A percentile compares a stretch with the other conserved stretches of the same genome.
phyloP scores from a whole-genome alignment of 2,797 vertebrate genomes.

The Cephalopachus bancanus region DNA sequence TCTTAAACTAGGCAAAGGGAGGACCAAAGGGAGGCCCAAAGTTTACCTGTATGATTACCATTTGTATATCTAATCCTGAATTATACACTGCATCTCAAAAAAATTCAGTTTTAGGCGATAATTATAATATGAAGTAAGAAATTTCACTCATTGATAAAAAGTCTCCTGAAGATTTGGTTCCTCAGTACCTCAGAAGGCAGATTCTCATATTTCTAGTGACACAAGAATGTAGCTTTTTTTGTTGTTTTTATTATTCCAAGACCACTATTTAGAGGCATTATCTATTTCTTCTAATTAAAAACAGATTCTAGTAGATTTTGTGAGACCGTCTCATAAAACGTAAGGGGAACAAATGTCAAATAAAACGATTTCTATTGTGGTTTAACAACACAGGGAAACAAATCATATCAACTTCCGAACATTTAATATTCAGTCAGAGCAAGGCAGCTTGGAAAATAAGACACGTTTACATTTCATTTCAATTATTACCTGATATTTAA shows the following conservation, averaged over 20 bases:
- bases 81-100: background rate
- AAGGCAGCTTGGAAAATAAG: background rate
- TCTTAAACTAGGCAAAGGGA: too few species aligned
- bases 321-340: constrained; percentile 23
- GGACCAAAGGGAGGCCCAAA: too few species aligned
- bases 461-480: background rate
- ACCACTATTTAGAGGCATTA: constrained; percentile 40
- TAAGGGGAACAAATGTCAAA: constrained; percentile 26
- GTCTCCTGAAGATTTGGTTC: background rate
- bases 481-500: background rate
- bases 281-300: background rate
- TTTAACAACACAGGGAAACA: background rate
- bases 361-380: constrained; percentile 1
- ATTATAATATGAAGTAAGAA: background rate
- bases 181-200: background rate
- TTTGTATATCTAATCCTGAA: too few species aligned
- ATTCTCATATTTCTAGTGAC: background rate
- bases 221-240: background rate
- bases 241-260: background rate
- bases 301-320: background rate
- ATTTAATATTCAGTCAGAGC: constrained; percentile 5
- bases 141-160: constrained; percentile 23
- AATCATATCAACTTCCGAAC: background rate
- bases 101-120: background rate
- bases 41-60: too few species aligned